Evolutionary conservation across 37 sponge, comb jelly and placozoan species (phyloP).

Genomic region (Beroe ovata): DNA sequence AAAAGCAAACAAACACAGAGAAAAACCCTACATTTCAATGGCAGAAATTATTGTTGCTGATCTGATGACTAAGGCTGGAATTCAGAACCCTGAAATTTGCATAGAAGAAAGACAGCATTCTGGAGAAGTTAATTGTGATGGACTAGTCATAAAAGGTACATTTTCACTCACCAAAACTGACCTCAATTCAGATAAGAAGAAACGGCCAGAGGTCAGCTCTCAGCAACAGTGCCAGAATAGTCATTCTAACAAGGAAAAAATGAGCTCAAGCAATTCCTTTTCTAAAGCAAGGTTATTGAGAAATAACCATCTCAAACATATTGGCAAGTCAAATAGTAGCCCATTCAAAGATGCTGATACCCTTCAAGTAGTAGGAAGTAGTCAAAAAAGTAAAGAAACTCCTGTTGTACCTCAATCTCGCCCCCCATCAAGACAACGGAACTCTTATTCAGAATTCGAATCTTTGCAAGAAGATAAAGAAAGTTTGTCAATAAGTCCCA

Average conservation of each 20-base stretch:
- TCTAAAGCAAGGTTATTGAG: conserved; percentile 33
- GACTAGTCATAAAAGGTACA: conserved; percentile 59
- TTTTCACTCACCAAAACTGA: conserved; percentile 57
- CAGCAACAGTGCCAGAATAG: conserved; percentile 7
- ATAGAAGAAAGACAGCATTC: conserved; percentile 46
- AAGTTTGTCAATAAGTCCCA: not conserved
- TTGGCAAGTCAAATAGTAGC: conserved; percentile 58
- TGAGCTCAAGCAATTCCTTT: not conserved
- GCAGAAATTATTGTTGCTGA: conserved; percentile 66
- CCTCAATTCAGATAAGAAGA: conserved; percentile 22
- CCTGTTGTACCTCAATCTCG: not conserved
- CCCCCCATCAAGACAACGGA: conserved; percentile 37
- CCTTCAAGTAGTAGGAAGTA: conserved; percentile 56
- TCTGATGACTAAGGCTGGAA: conserved; percentile 34
- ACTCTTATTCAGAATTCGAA: conserved; percentile 44
- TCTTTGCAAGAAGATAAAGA: not conserved
- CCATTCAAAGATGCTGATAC: conserved; percentile 17
- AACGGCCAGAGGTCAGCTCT: not conserved
- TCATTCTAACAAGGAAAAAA: not conserved
- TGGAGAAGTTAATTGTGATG: conserved; percentile 34
- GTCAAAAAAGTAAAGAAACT: conserved; percentile 13
- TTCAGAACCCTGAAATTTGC: conserved; percentile 58
- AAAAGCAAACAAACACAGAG: conserved; percentile 76
- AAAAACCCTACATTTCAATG: conserved; percentile 28
- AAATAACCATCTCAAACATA: conserved; percentile 16